Base-by-base conservation (phyloP, 2,113 vertebrate species). In the Pedetes capensis region DNA sequence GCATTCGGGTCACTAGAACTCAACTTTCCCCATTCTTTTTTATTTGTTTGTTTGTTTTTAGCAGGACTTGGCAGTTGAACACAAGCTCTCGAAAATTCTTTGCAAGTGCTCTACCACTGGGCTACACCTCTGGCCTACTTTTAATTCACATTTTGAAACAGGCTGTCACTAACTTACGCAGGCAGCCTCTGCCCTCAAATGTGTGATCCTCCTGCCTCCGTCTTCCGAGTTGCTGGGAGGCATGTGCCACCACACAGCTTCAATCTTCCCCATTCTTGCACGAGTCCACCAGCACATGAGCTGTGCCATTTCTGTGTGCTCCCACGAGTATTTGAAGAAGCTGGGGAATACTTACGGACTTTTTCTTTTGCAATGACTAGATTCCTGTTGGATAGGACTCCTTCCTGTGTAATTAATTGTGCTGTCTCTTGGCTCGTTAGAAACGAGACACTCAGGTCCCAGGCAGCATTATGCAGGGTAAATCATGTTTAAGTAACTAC, bases 401-500 rank as follows among this genome's bases (percentile, higher is more conserved):
- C 91, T 98, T 98, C 94, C 96, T 95, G 91, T 66, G 97, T 97
- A 98, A 98, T 98, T 98, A 98, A 98, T 97, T 96, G 95, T 81
- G 66, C 89, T 98, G 97, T 98, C 98, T 98, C 95, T 91, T 0
- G 42, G 95, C 97, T 98, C 96, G 53, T 98, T 98, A 98, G 96
- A 98, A 98, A 97, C 4, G 37, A 96, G 89, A 78, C 78, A 80
- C 76, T 97, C 97, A 96, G 97, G 97, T 97, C 97, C 95, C 90
- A 95, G 86, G 39, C 94, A 93, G 96, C 78, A 97, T 98, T 98
- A 98, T 98, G 95, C 97, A 94, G 97, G 97, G 97, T 98, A 98
- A 98, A 98, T 98, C 98, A 98, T 98, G 98, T 98, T 98, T 98
- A 98, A 98, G 97, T 98, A 98, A 98, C 97, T 96, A 90, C 96